Evolutionary conservation across 2,113 vertebrate species (phyloP).

Genomic region (Sander vitreus): DNA sequence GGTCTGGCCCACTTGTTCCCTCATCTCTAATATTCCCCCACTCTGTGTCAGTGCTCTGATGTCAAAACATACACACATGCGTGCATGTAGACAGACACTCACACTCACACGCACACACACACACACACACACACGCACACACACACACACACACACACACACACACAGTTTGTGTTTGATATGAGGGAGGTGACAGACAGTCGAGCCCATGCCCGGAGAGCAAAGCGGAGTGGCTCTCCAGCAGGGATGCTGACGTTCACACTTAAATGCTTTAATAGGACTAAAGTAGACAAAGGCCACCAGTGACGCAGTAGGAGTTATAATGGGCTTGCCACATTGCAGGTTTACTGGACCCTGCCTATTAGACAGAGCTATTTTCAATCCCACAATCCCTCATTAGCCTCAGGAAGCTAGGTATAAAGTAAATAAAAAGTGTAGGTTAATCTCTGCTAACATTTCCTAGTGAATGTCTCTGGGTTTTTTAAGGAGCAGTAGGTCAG

Average conservation of each 20-base stretch:
- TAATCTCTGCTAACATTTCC: slow-evolving; percentile 74
- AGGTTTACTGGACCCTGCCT: slow-evolving; percentile 83
- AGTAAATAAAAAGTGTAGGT: slow-evolving; percentile 82
- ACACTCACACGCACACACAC: slow-evolving; percentile 6
- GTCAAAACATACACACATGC: slow-evolving; percentile 50
- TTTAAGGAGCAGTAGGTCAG: slow-evolving; percentile 46
- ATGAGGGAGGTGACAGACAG: slow-evolving; percentile 77
- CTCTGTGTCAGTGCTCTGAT: slow-evolving; percentile 46
- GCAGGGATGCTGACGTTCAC: slow-evolving; percentile 84
- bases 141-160: slow-evolving; percentile 15
- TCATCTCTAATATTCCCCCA: slow-evolving; percentile 70
- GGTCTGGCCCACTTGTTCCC: slow-evolving; percentile 61
- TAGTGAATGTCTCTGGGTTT: slow-evolving; percentile 22
- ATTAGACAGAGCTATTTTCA: slow-evolving; percentile 87
- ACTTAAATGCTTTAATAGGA: slow-evolving; percentile 87
- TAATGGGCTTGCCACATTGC: slow-evolving; percentile 84
- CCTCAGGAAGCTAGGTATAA: slow-evolving; percentile 82
- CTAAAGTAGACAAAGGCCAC: slow-evolving; percentile 84
- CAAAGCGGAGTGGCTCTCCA: slow-evolving; percentile 78
- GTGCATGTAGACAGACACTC: slow-evolving; percentile 1
- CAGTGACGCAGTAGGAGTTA: slow-evolving; percentile 84
- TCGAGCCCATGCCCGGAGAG: slow-evolving; percentile 71
- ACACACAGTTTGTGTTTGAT: slow-evolving; percentile 69
- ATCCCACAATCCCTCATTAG: slow-evolving; percentile 84
- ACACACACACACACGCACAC: slow-evolving; percentile 20